These are phyloP conservation scores for Brachypteracias leptosomus DNA, from an alignment of 2,113 vertebrate genomes.

Conservation along the genomic window DNA sequence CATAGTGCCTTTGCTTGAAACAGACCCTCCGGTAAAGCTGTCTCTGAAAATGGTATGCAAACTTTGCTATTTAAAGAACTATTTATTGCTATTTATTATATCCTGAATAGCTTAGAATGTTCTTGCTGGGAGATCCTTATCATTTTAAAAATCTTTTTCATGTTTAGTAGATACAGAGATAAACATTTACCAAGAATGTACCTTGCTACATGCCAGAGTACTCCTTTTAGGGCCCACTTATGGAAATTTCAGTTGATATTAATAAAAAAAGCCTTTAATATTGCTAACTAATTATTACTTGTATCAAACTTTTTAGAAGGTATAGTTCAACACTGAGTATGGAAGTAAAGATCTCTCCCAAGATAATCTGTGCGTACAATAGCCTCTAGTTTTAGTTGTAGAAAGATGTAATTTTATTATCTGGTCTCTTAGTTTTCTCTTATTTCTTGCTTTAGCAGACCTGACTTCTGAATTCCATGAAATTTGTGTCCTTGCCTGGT, in stretches of 20 bases:
- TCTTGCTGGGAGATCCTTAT: background rate
- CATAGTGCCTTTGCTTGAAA: background rate
- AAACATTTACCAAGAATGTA: background rate
- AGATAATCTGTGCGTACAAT: background rate
- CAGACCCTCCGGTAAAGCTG: background rate
- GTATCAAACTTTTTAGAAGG: background rate
- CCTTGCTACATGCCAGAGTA: background rate
- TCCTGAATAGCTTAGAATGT: background rate
- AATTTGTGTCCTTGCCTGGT: background rate
- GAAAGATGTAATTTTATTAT: background rate
- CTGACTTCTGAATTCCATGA: background rate
- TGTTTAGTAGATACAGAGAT: background rate
- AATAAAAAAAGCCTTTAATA: background rate
- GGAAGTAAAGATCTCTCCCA: background rate
- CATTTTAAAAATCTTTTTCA: background rate
- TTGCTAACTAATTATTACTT: background rate
- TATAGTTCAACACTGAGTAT: background rate
- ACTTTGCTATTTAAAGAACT: background rate
- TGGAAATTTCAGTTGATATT: background rate
- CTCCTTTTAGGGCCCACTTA: background rate
- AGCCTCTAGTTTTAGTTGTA: background rate
- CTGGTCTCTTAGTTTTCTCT: background rate
- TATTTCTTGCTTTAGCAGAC: background rate
- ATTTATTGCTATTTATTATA: background rate
- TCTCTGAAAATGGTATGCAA: background rate